Base-by-base conservation (phyloP, 2,797 vertebrate species). In the Rhinoraja longicauda region DNA sequence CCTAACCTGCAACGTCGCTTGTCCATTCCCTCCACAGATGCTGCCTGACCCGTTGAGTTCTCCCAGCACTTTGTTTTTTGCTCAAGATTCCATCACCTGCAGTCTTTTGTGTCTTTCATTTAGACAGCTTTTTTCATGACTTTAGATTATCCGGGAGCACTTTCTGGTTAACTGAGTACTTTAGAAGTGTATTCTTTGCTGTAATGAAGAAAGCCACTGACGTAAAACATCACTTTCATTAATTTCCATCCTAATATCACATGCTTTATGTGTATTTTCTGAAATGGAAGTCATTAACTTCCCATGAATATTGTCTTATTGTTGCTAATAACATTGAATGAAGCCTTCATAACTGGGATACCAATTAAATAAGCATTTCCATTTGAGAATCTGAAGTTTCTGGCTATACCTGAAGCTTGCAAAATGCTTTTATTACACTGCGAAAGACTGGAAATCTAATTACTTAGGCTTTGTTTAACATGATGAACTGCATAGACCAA, bases 361-460 rank as follows among this genome's bases (percentile, higher is more conserved):
- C 62, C n/a, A 88, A 88, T 86, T 88, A 36, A 88, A 88, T 67
- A 36, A 88, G 7, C 84, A 88, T 67, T 86, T 19, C 84, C n/a
- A 36, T 88, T 88, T 67, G 62, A 62, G n/a, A 88, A 88, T 88
- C 62, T 67, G n/a, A 64, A 62, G 29, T 32, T 0, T 2, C 32
- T 88, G 7, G 32, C n/a, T 92, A 29, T 70, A 72, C 67, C 70
- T 73, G 70, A 92, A 75, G 70, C 90, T 92, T 92, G 2, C 62
- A 88, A 64, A 53, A 88, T 88, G n/a, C 84, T 67, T 32, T 36
- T 88, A 62, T 86, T 62, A 19, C 82, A 86, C 82, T 73, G 36
- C 26, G 8, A 90, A 36, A 72, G 32, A 90, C 88, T 90, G 21
- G 36, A 13, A 53, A 92, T 75, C 13, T 12, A 75, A 92, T 73